Base-by-base conservation (phyloP, 1,140 invertebrate species). In the Nephila pilipes region DNA sequence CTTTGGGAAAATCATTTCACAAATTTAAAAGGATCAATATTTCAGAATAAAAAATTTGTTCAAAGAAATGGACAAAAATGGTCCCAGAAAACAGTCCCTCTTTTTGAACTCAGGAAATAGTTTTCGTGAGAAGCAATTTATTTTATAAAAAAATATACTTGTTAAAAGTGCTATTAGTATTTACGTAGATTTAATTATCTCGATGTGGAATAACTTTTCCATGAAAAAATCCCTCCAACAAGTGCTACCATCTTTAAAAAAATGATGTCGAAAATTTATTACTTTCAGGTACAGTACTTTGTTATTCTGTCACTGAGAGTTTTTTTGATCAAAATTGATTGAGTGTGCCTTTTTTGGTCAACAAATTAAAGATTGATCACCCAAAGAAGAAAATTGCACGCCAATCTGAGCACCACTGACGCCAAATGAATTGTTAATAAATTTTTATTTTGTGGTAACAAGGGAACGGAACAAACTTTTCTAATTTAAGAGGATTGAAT, bases 331-430 rank as follows among this genome's bases (percentile, higher is more conserved):
- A 18, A 18, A 75, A 75, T 20, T 32, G 29, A 25, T 55, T 55
- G 29, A 54, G 22, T 2, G n/a, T 2, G 22, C 4, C n/a, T 81
- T 46, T 81, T 29, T 29, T 16, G 16, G 54, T 54, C 20, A 81
- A 55, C 38, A 81, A 81, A 81, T 81, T 55, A 81, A 81, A 81
- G 80, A 81, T 81, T 81, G 80, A 81, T 81, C n/a, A 81, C 80
- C n/a, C 38, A 16, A 46, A 46, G 46, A 25, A 46, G 46, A 81
- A 12, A 46, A 81, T 18, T 46, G n/a, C 46, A 8, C 46, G 46
- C 80, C 46, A 81, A 81, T 6, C 22, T 8, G 10, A 12, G 38
- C 80, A 54, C 36, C n/a, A n/a, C n/a, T 54, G 20, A 6, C 38
- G 46, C 22, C 22, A 81, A 55, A 54, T 38, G 32, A 38, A 80